These are phyloP conservation scores for Andrena haemorrhoa DNA, from an alignment of 2,888 invertebrate species.

Conservation along the genomic window DNA sequence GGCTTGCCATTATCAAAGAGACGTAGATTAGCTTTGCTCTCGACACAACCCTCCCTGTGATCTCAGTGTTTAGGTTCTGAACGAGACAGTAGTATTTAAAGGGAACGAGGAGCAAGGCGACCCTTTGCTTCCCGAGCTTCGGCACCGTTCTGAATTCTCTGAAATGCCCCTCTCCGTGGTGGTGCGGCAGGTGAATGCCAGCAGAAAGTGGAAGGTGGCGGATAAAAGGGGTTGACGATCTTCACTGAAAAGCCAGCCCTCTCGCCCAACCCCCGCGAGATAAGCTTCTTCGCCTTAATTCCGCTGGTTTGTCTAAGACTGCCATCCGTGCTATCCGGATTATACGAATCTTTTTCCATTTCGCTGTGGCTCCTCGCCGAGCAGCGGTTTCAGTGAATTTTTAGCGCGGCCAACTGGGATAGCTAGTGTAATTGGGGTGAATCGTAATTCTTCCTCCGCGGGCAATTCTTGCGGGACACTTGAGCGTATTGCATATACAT, in stretches of 20 bases:
- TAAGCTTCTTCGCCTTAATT: slow-evolving; percentile 66
- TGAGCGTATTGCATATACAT: no score
- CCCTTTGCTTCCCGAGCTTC: slow-evolving; percentile 47
- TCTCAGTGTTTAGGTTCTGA: slow-evolving; percentile 32
- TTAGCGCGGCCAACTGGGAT: slow-evolving; percentile 5
- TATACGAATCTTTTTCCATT: slow-evolving; percentile 60
- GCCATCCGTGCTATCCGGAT: slow-evolving; percentile 51
- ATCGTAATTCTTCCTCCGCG: background rate
- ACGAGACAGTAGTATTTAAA: slow-evolving; percentile 39
- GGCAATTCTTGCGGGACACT: background rate
- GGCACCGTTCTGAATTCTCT: slow-evolving; percentile 57
- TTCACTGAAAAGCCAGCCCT: slow-evolving; percentile 52
- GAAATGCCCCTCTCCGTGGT: slow-evolving; percentile 45
- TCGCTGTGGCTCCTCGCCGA: slow-evolving; percentile 9
- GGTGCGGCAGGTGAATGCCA: slow-evolving; percentile 56
- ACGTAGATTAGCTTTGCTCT: slow-evolving; percentile 40
- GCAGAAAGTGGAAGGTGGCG: slow-evolving; percentile 54
- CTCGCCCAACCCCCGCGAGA: slow-evolving; percentile 39
- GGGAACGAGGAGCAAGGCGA: slow-evolving; percentile 46
- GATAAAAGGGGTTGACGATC: slow-evolving; percentile 64
- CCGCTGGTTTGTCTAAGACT: slow-evolving; percentile 61
- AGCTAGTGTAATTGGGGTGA: background rate
- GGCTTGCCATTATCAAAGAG: background rate
- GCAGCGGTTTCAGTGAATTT: slow-evolving; percentile 28
- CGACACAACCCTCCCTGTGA: slow-evolving; percentile 11